phyloP scores from a whole-genome alignment of 2,888 invertebrate species.

The Sinodicranocentrus sp. region DNA sequence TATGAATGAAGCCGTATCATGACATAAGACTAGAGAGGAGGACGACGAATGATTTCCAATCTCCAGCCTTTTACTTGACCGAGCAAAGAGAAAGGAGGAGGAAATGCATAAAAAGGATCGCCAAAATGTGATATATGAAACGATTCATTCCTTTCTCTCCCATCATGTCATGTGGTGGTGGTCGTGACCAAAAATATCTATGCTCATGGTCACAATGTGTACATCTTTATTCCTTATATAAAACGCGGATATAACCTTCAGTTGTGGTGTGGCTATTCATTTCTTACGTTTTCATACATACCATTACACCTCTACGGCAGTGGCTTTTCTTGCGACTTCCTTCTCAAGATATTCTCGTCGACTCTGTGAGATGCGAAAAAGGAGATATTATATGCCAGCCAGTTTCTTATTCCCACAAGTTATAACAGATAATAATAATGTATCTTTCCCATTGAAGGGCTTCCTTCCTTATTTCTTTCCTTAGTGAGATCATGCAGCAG shows the following conservation, averaged over 20 bases:
- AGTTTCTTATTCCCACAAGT: slow-evolving; percentile 39
- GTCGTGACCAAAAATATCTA: not conserved
- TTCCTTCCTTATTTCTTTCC: slow-evolving; percentile 17
- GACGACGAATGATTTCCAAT: slow-evolving; percentile 47
- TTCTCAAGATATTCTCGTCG: slow-evolving; percentile 30
- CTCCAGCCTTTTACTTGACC: slow-evolving; percentile 46
- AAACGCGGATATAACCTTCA: no score
- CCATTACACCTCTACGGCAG: no score
- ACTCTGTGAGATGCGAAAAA: slow-evolving; percentile 33
- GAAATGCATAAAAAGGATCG: slow-evolving; percentile 44
- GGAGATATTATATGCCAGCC: slow-evolving; percentile 31
- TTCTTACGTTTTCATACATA: no score
- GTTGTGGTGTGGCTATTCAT: no score
- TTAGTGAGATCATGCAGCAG: not conserved
- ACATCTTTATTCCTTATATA: not conserved
- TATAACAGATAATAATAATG: slow-evolving; percentile 31
- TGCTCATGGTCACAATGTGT: not conserved
- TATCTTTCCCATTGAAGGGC: slow-evolving; percentile 30
- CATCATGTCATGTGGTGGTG: not conserved
- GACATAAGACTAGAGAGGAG: not conserved
- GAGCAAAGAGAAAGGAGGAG: slow-evolving; percentile 48
- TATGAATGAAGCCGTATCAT: slow-evolving; percentile 27
- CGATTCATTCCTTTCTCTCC: slow-evolving; percentile 44
- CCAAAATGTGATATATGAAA: slow-evolving; percentile 63
- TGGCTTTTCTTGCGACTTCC: not conserved